phyloP scores from a whole-genome alignment of 1,140 invertebrate genomes.

The Ooceraea biroi region DNA sequence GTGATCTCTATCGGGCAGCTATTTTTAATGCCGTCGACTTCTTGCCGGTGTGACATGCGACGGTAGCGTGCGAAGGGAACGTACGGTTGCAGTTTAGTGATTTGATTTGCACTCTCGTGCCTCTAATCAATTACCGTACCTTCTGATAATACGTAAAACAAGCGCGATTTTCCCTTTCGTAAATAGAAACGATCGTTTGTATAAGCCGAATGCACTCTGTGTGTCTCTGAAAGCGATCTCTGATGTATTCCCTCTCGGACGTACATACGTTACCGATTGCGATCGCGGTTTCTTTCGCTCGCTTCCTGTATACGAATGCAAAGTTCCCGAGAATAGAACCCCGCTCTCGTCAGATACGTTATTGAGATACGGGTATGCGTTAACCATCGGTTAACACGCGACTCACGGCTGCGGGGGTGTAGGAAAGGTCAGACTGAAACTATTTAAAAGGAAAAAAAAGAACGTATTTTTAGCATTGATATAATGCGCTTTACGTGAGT shows the following conservation, averaged over 20 bases:
- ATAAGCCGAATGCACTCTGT: neutral
- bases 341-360: constrained; percentile 66
- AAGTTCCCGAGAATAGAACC: constrained; percentile 67
- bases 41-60: constrained; percentile 32
- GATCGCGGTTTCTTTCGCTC: constrained; percentile 53
- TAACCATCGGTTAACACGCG: constrained; percentile 75
- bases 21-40: constrained; percentile 49
- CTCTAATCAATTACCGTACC: constrained; percentile 13
- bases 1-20: constrained; percentile 37
- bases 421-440: constrained; percentile 23
- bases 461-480: constrained; percentile 36
- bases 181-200: neutral
- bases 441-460: constrained; percentile 52
- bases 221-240: constrained; percentile 21
- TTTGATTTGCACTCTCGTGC: neutral
- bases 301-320: constrained; percentile 18
- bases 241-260: constrained; percentile 22
- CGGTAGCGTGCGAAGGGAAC: neutral
- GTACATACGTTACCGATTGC: neutral
- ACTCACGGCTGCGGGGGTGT: constrained; percentile 18
- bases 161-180: neutral
- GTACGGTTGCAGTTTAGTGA: constrained; percentile 15
- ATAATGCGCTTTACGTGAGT: constrained; percentile 13
- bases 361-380: constrained; percentile 71
- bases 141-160: neutral